Evolutionary conservation across 2,797 vertebrate genomes (phyloP).

Genomic region (Threskiornis aethiopicus): DNA sequence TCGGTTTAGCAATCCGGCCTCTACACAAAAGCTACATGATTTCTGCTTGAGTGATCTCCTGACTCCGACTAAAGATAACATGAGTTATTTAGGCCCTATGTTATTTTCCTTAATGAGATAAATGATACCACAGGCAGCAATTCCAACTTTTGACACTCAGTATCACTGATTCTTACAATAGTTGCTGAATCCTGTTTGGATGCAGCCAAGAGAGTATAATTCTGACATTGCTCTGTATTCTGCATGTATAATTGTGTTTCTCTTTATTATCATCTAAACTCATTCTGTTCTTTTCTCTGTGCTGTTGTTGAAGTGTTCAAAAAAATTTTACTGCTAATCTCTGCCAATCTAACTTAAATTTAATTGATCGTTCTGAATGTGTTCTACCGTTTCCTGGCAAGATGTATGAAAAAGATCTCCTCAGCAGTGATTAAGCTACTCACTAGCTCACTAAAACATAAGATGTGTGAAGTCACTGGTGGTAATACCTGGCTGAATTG

Average conservation of each 20-base stretch:
- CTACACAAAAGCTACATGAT: not conserved
- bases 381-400: not conserved
- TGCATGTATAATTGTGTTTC: not conserved
- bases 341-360: not conserved
- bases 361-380: not conserved
- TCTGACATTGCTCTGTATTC: not conserved
- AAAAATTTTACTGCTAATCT: not conserved
- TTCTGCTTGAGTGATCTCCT: not conserved
- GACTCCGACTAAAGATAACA: not conserved
- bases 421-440: not conserved
- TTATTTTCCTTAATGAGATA: not conserved
- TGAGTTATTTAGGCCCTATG: not conserved
- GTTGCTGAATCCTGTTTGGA: not conserved
- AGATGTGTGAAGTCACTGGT: not conserved
- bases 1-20: fast-evolving
- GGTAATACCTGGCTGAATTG: not conserved
- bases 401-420: not conserved
- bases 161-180: not conserved
- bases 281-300: not conserved
- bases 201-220: not conserved
- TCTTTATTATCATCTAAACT: not conserved
- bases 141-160: not conserved
- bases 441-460: not conserved
- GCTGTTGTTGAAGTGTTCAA: not conserved
- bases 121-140: not conserved